Evolutionary conservation across 2,888 invertebrate genomes (phyloP), one percentile per base, ranked within the genome.

Genomic region (Petrolisthes manimaculis): DNA sequence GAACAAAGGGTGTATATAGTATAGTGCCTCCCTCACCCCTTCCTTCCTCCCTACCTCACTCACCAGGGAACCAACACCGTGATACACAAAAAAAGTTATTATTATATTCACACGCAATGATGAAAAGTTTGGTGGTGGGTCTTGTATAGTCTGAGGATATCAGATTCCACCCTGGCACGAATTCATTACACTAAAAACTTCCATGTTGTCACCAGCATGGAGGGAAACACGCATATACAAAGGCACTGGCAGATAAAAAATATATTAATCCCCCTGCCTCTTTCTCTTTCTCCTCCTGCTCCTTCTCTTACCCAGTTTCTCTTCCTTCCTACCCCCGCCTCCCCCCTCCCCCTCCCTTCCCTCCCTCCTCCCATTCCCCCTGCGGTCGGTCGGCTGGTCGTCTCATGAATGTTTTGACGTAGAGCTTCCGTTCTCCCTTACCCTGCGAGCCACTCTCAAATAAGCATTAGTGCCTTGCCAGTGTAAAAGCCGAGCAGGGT

Each of bases 391-490:
- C 37, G 37, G 37, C 37, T 37, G 37, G 86, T 83, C 75, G 83
- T 71, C 79, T 87, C 87, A 80, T 78, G 87, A 87, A 84, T 87
- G 87, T 87, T 87, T 87, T 87, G 87, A 87, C 87, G 87, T 87
- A 84, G 79, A 87, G 87, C 69, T 79, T 84, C 82, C 84, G 82
- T 84, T 71, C 83, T 84, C 78, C 87, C 87, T 79, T 75, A 81
- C 83, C 87, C 79, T 71, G 86, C 83, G 83, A 87, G 87, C 83
- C 83, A 78, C 87, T 87, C 87, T 87, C 87, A 87, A 87, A 87
- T 87, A 87, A 87, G 87, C 87, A 87, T 87, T 87, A 87, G 87
- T 87, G 87, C 87, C 87, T 83, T 87, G 74, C 87, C 87, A 84
- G 87, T 87, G 87, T 87, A 87, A 87, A 87, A 87, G 87, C 87